These are phyloP conservation scores for Caradrina clavipalpis DNA, from an alignment of 2,888 invertebrate genomes.

Conservation along the genomic window DNA sequence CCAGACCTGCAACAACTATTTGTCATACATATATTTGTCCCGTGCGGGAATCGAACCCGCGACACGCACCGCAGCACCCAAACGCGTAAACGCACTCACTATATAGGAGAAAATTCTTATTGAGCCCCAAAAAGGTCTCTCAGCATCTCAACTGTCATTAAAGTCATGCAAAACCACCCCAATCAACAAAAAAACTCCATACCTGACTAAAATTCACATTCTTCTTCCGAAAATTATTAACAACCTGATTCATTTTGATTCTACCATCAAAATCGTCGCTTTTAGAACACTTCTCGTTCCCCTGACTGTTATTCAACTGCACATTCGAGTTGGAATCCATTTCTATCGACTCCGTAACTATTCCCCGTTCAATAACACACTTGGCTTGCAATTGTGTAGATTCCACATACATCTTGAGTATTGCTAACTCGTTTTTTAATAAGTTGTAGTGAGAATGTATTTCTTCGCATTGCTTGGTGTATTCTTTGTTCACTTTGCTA, in stretches of 20 bases:
- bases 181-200: slow-evolving; percentile 31
- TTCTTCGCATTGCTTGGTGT: slow-evolving; percentile 66
- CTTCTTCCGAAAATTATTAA: slow-evolving; percentile 85
- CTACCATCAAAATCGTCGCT: slow-evolving; percentile 66
- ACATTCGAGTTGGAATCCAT: slow-evolving; percentile 59
- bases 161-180: no score
- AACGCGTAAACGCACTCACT: no score
- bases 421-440: slow-evolving; percentile 75
- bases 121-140: no score
- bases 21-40: no score
- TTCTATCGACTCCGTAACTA: slow-evolving; percentile 71
- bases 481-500: slow-evolving; percentile 39
- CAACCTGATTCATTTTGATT: slow-evolving; percentile 72
- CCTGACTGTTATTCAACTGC: slow-evolving; percentile 76
- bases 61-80: no score
- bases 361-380: slow-evolving; percentile 75
- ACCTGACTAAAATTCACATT: slow-evolving; percentile 85
- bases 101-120: no score
- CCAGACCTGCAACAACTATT: no score
- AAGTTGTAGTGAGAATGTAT: slow-evolving; percentile 73
- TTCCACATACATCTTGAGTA: slow-evolving; percentile 76
- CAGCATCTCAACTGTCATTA: no score
- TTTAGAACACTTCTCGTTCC: slow-evolving; percentile 51
- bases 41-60: no score
- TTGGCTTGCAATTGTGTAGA: slow-evolving; percentile 69